These are phyloP conservation scores for Pogonomyrmex barbatus DNA, from an alignment of 1,140 invertebrate genomes.

Conservation along the genomic window DNA sequence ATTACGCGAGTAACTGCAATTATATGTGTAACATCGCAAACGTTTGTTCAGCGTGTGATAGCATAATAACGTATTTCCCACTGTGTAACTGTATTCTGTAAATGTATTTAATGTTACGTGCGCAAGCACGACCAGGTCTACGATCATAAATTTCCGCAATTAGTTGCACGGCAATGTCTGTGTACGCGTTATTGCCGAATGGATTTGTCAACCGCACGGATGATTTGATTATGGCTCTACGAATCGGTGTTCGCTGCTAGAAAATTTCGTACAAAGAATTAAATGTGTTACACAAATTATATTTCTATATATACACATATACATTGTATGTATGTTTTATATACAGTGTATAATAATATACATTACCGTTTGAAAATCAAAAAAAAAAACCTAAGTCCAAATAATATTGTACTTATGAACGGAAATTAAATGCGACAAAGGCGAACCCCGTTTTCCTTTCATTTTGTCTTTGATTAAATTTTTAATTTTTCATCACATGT, in stretches of 20 bases:
- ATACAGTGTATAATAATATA: conserved; percentile 45
- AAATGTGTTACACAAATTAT: conserved; percentile 45
- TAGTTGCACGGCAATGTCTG: conserved; percentile 21
- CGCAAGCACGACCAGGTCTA: neutral
- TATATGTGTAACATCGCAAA: conserved; percentile 38
- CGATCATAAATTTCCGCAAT: conserved; percentile 34
- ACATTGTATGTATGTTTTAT: conserved; percentile 43
- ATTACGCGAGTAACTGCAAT: conserved; percentile 18
- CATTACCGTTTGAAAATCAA: conserved; percentile 43
- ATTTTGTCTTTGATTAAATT: conserved; percentile 2
- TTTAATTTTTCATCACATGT: neutral
- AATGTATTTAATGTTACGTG: conserved; percentile 54
- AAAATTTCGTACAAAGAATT: conserved; percentile 32
- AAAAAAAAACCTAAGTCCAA: neutral
- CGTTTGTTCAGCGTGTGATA: conserved; percentile 52
- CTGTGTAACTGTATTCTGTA: conserved; percentile 44
- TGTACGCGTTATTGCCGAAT: neutral
- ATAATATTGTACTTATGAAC: conserved; percentile 45
- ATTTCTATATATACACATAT: conserved; percentile 55
- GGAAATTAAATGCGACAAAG: conserved; percentile 38
- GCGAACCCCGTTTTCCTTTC: neutral
- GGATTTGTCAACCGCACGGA: neutral
- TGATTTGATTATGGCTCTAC: conserved; percentile 46
- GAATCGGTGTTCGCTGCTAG: conserved; percentile 18
- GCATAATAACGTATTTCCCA: conserved; percentile 40